These are phyloP conservation scores for Andrena flavipes DNA, from an alignment of 2,888 invertebrate species.

Conservation along the genomic window DNA sequence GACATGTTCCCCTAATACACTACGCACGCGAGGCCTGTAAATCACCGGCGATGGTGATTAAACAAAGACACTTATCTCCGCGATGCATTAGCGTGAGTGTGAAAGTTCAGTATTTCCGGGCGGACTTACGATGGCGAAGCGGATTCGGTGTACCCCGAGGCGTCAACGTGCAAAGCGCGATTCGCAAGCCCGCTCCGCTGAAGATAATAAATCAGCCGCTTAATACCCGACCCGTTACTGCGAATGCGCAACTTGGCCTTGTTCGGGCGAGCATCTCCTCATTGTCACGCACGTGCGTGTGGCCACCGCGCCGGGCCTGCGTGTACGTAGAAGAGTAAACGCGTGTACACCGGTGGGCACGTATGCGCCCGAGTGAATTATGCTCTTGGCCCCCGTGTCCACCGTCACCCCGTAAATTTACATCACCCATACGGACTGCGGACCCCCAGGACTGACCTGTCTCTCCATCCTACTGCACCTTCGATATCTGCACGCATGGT, in stretches of 20 bases:
- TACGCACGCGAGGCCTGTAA: no score
- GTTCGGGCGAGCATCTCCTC: conserved; percentile 17
- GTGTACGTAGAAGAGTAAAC: conserved; percentile 51
- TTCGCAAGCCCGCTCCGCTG: conserved; percentile 56
- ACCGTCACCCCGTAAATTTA: conserved; percentile 79
- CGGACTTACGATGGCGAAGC: not conserved
- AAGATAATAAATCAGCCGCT: conserved; percentile 67
- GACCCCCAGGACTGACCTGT: conserved; percentile 5
- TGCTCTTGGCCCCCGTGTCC: conserved; percentile 75
- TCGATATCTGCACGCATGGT: not conserved
- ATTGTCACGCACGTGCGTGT: conserved; percentile 39
- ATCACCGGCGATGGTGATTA: no score
- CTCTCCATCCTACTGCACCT: conserved; percentile 5
- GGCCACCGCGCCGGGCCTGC: conserved; percentile 11
- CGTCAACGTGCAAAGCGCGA: conserved; percentile 48
- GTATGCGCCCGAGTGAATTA: conserved; percentile 74
- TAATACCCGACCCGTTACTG: conserved; percentile 52
- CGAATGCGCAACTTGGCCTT: conserved; percentile 34
- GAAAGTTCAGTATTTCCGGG: not conserved
- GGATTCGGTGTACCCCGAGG: conserved; percentile 23
- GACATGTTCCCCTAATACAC: no score
- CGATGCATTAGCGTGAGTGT: not conserved
- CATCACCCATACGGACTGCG: conserved; percentile 66
- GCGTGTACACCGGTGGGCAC: conserved; percentile 63
- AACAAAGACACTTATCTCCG: no score